These are phyloP conservation scores for Vombatus ursinus DNA, from an alignment of 2,113 vertebrate species.

Conservation along the genomic window DNA sequence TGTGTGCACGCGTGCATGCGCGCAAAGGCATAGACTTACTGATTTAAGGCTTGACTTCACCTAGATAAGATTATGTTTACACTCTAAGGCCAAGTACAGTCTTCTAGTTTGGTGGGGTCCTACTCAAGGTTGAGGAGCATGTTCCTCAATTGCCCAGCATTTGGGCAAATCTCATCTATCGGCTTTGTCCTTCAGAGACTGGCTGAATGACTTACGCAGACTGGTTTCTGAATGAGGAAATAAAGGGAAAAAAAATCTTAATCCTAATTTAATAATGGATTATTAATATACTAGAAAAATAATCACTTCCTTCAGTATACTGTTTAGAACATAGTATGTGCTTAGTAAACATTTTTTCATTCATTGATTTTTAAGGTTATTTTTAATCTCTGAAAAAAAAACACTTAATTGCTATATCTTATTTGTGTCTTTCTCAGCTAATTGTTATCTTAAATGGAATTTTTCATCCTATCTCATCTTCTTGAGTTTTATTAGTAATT, in stretches of 20 bases:
- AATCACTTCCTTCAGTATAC: background rate
- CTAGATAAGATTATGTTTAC: background rate
- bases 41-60: background rate
- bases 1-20: too few species aligned
- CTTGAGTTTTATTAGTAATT: background rate
- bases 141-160: background rate
- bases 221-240: background rate
- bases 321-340: background rate
- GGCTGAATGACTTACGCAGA: background rate
- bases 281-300: background rate
- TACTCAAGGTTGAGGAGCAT: background rate
- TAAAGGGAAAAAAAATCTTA: background rate
- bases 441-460: background rate
- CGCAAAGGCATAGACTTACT: background rate
- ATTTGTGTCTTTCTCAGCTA: background rate
- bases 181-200: background rate
- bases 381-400: background rate
- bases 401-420: background rate
- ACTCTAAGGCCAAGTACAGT: background rate
- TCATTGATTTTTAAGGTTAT: background rate
- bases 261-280: background rate
- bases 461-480: background rate
- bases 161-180: background rate
- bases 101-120: background rate
- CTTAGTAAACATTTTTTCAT: background rate